Conservation (phyloP, 2,888 invertebrate species). For the Melipona bicolor region DNA sequence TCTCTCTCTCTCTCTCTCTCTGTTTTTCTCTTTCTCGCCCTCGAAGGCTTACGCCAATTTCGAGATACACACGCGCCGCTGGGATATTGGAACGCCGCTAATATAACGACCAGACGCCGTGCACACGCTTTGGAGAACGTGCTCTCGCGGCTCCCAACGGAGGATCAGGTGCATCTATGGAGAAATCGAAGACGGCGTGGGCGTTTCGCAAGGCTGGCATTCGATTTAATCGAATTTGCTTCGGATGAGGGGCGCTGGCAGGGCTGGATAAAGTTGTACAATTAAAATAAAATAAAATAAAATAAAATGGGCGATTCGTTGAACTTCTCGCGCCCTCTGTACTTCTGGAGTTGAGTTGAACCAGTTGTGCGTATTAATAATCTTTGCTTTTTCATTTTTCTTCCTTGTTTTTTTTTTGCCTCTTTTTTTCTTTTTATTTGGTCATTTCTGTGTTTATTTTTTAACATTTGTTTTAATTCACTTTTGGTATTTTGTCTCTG, state of each 20-base stretch:
- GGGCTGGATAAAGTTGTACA: not conserved
- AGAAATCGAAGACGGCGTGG: not conserved
- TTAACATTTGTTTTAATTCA: no score
- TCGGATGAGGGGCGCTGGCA: not conserved
- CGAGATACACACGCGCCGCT: conserved; percentile 4
- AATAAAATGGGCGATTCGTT: no score
- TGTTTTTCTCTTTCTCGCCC: not conserved
- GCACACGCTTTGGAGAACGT: conserved; percentile 8
- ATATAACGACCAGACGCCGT: conserved; percentile 1
- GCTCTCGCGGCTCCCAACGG: not conserved
- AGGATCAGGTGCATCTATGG: not conserved
- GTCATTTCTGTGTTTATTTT: no score
- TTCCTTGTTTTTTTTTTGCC: no score
- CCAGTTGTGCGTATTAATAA: no score
- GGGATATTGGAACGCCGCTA: conserved; percentile 5
- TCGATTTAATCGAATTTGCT: not conserved
- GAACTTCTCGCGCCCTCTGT: no score
- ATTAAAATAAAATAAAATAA: not conserved
- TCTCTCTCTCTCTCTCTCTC: no score
- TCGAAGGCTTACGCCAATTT: conserved; percentile 8
- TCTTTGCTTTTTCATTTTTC: no score
- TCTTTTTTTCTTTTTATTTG: no score
- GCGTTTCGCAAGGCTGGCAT: not conserved
- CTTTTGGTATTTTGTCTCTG: no score
- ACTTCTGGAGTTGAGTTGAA: no score